Evolutionary conservation across 2,797 vertebrate species (phyloP).

Genomic region (Crocidura indochinensis): DNA sequence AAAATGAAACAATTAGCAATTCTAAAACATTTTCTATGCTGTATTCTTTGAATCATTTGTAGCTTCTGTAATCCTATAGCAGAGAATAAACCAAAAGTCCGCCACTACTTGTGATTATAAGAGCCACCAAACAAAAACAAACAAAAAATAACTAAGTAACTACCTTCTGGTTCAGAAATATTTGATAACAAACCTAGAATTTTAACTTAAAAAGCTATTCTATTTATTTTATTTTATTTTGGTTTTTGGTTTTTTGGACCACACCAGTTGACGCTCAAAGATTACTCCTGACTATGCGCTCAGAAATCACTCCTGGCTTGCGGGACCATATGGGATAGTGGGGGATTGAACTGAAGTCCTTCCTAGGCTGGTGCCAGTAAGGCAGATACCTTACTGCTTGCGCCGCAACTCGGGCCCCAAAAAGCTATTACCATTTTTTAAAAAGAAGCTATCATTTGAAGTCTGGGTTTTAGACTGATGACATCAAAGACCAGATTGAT

Average conservation of each 20-base stretch:
- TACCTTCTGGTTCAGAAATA: constrained; percentile 23
- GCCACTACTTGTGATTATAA: neutral
- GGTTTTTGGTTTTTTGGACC: too few species aligned
- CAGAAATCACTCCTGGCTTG: too few species aligned
- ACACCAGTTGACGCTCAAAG: too few species aligned
- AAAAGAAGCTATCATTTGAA: constrained; percentile 35
- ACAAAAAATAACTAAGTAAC: neutral
- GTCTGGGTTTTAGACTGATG: constrained; percentile 47
- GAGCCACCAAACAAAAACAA: neutral
- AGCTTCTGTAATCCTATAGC: neutral
- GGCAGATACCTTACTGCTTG: too few species aligned
- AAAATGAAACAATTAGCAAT: neutral
- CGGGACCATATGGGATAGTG: too few species aligned
- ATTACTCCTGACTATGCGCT: too few species aligned
- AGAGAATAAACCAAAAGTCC: neutral
- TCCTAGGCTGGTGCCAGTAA: too few species aligned
- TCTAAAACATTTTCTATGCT: neutral
- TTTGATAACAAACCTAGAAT: constrained; percentile 27
- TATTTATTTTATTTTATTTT: neutral
- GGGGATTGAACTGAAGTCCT: too few species aligned
- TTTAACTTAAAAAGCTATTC: constrained; percentile 58
- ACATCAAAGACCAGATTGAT: neutral
- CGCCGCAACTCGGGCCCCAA: neutral
- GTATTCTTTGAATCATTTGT: neutral
- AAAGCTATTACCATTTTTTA: constrained; percentile 8